These are phyloP conservation scores for Struthidea cinerea DNA, from an alignment of 2,113 vertebrate genomes.

Conservation along the genomic window DNA sequence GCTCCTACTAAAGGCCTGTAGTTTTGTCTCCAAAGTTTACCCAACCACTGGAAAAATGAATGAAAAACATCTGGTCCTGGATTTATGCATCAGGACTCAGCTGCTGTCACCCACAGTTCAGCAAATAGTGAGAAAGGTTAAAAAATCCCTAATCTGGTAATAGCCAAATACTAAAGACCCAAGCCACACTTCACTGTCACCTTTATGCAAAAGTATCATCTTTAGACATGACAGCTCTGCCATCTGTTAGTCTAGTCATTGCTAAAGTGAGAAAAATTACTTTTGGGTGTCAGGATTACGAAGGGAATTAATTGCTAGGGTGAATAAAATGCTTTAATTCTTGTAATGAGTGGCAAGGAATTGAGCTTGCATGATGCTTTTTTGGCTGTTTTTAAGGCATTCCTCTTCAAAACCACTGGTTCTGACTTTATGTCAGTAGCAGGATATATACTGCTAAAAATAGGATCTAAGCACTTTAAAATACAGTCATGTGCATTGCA, in stretches of 20 bases:
- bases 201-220: background rate
- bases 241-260: background rate
- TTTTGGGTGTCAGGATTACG: background rate
- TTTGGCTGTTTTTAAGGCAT: slow-evolving; percentile 51
- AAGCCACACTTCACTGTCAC: background rate
- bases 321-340: background rate
- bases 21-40: background rate
- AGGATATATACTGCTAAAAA: slow-evolving; percentile 10
- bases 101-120: background rate
- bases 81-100: background rate
- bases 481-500: background rate
- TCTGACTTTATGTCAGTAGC: background rate
- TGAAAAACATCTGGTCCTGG: background rate
- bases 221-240: background rate
- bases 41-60: background rate
- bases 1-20: background rate
- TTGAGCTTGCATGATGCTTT: background rate
- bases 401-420: slow-evolving; percentile 5
- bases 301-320: background rate
- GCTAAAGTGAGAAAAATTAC: background rate
- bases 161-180: background rate
- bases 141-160: background rate
- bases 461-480: slow-evolving; percentile 14
- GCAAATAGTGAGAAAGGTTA: background rate
- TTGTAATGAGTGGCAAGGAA: background rate